Conservation (phyloP, 1,140 invertebrate species). For the Cyrtorhinus lividipennis region DNA sequence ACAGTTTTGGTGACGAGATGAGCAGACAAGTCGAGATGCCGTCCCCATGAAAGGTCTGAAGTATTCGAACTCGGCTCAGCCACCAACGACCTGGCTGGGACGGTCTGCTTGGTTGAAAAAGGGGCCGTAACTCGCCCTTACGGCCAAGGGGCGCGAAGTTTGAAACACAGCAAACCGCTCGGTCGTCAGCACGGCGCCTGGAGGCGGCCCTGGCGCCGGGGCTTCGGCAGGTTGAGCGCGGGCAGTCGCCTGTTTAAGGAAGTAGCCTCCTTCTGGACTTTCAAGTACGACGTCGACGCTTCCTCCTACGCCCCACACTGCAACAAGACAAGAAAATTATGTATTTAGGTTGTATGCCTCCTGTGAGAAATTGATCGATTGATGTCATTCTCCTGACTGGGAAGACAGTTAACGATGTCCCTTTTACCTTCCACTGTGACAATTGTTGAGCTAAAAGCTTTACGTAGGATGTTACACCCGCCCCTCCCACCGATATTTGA, state of each 20-base stretch:
- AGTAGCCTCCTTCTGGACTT: constrained; percentile 19
- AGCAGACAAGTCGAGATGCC: constrained; percentile 74
- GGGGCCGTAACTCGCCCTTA: constrained; percentile 76
- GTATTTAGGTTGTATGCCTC: too few species aligned
- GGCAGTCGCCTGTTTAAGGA: constrained; percentile 16
- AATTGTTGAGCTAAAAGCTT: too few species aligned
- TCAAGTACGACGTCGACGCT: constrained; percentile 20
- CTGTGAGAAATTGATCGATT: too few species aligned
- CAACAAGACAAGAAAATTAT: not conserved
- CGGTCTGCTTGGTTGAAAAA: constrained; percentile 86
- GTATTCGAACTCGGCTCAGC: constrained; percentile 41
- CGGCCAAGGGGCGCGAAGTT: constrained; percentile 68
- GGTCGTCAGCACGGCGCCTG: constrained; percentile 11
- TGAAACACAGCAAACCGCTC: constrained; percentile 71
- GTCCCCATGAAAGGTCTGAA: constrained; percentile 39
- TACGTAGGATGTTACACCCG: too few species aligned
- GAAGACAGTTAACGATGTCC: too few species aligned
- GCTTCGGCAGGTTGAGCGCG: constrained; percentile 14
- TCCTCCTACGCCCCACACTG: constrained; percentile 16
- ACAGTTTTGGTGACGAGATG: constrained; percentile 34
- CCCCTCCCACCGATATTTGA: too few species aligned
- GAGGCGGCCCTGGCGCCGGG: constrained; percentile 14
- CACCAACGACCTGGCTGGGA: constrained; percentile 59
- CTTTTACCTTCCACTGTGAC: too few species aligned
- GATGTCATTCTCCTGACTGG: too few species aligned